Conservation (phyloP, 2,113 vertebrate genomes). For the Herpetotheres cachinnans region DNA sequence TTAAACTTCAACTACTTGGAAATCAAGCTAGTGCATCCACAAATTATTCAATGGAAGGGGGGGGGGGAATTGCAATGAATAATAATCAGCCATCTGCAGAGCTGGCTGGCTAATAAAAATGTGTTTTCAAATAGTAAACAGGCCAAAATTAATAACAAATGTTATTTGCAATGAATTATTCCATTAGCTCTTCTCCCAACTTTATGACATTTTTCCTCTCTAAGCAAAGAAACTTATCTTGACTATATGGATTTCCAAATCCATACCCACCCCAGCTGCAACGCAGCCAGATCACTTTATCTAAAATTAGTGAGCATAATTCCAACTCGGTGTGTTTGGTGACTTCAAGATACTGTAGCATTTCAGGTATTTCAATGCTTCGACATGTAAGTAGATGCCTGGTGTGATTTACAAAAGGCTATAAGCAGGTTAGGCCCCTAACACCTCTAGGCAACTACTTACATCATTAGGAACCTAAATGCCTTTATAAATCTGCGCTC, state of each 20-base stretch:
- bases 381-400: neutral
- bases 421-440: neutral
- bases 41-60: conserved; percentile 7
- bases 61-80: neutral
- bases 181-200: neutral
- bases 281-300: neutral
- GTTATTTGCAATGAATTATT: conserved; percentile 14
- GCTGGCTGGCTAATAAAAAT: conserved; percentile 42
- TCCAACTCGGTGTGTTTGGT: neutral
- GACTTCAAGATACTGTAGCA: neutral
- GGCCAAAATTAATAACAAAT: conserved; percentile 45
- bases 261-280: neutral
- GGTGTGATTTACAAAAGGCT: conserved; percentile 22
- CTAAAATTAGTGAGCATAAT: neutral
- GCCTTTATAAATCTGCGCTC: conserved; percentile 13
- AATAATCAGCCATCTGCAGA: conserved; percentile 53
- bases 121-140: conserved; percentile 40
- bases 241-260: neutral
- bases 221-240: neutral
- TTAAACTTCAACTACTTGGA: conserved; percentile 24
- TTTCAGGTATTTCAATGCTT: neutral
- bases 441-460: conserved; percentile 41
- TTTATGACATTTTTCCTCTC: neutral
- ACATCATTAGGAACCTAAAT: conserved; percentile 28
- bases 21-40: conserved; percentile 19